phyloP scores from a whole-genome alignment of 2,888 invertebrate genomes.

The Drosophila recens region DNA sequence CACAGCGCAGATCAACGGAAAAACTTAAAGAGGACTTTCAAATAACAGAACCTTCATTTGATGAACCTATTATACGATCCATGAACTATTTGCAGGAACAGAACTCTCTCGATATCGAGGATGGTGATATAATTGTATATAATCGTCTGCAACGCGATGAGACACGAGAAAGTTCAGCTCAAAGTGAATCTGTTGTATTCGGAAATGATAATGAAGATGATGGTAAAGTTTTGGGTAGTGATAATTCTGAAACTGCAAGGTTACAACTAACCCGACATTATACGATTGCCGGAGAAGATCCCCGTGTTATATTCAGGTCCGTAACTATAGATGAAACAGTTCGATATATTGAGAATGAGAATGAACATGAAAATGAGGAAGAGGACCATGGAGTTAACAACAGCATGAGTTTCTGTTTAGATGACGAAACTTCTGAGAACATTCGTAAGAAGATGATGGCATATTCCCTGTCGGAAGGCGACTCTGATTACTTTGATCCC shows the following conservation, averaged over 20 bases:
- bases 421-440: slow-evolving; percentile 78
- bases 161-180: slow-evolving; percentile 76
- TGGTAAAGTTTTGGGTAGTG: slow-evolving; percentile 17
- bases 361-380: slow-evolving; percentile 48
- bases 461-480: slow-evolving; percentile 82
- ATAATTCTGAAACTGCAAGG: slow-evolving; percentile 43
- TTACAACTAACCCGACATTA: slow-evolving; percentile 68
- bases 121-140: slow-evolving; percentile 73
- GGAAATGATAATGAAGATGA: slow-evolving; percentile 44
- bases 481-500: slow-evolving; percentile 82
- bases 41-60: slow-evolving; percentile 54
- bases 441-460: slow-evolving; percentile 83
- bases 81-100: slow-evolving; percentile 69
- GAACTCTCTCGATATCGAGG: slow-evolving; percentile 65
- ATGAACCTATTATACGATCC: slow-evolving; percentile 66
- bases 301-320: slow-evolving; percentile 64
- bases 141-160: slow-evolving; percentile 68
- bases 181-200: slow-evolving; percentile 78
- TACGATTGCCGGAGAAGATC: slow-evolving; percentile 69
- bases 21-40: slow-evolving; percentile 15
- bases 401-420: slow-evolving; percentile 68
- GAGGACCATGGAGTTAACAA: slow-evolving; percentile 33
- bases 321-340: slow-evolving; percentile 74
- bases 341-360: slow-evolving; percentile 54
- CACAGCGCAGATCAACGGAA: slow-evolving; percentile 68